phyloP scores from a whole-genome alignment of 2,113 vertebrate species.

The Sus scrofa region T2T-Sscrofa CM000817.6:13180001-13180500 shows the following conservation, averaged over 20 bases:
- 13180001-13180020: no score
- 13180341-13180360: not conserved
- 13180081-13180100: no score
- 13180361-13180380: not conserved
- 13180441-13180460: not conserved
- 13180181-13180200: not conserved
- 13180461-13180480: not conserved
- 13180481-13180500: not conserved
- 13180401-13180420: slow-evolving; percentile 2
- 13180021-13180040: no score
- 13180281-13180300: not conserved
- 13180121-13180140: no score
- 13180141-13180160: no score
- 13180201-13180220: not conserved
- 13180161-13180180: no score
- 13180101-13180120: no score
- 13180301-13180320: not conserved
- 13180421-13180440: not conserved
- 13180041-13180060: no score
- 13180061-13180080: no score
- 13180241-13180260: not conserved
- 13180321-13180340: not conserved
- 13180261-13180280: not conserved
- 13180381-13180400: not conserved
- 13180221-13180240: not conserved